Conservation (phyloP, 2,888 invertebrate species). For the Conchocele bisecta region DNA sequence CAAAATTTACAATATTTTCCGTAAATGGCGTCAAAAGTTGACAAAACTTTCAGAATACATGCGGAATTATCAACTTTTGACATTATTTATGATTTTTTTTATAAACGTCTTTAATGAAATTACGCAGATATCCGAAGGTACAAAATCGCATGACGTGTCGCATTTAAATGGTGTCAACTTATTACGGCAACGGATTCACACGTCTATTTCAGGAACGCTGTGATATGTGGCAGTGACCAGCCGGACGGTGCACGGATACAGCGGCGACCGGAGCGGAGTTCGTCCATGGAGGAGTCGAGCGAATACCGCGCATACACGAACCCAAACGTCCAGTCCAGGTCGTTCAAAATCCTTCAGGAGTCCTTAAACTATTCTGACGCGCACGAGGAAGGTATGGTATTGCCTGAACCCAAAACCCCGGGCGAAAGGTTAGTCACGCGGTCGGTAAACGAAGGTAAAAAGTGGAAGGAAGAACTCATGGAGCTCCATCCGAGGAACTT, state of each 20-base stretch:
- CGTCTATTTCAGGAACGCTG: conserved; percentile 54
- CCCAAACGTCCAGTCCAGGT: conserved; percentile 73
- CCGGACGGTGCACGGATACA: conserved; percentile 24
- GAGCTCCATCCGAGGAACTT: conserved; percentile 57
- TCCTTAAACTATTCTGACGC: conserved; percentile 66
- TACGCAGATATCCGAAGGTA: no score
- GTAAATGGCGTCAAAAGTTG: no score
- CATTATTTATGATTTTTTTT: no score
- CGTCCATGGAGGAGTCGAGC: conserved; percentile 64
- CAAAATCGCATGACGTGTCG: no score
- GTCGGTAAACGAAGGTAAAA: conserved; percentile 55
- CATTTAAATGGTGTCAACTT: no score
- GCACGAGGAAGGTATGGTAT: conserved; percentile 54
- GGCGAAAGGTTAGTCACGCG: conserved; percentile 53
- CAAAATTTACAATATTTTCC: no score
- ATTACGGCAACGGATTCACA: no score
- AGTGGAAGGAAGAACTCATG: conserved; percentile 49
- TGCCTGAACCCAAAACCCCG: conserved; percentile 44
- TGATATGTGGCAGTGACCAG: conserved; percentile 41
- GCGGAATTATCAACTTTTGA: no score
- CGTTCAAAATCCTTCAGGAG: conserved; percentile 72
- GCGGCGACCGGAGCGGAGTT: background rate
- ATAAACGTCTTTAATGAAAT: no score
- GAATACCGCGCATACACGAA: conserved; percentile 67
- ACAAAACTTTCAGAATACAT: no score